A percentile compares a stretch with the other conserved stretches of the same genome.
Evolutionary conservation across 2,797 vertebrate genomes (phyloP).

Genomic region (Sternarchorhynchus goeldii): DNA sequence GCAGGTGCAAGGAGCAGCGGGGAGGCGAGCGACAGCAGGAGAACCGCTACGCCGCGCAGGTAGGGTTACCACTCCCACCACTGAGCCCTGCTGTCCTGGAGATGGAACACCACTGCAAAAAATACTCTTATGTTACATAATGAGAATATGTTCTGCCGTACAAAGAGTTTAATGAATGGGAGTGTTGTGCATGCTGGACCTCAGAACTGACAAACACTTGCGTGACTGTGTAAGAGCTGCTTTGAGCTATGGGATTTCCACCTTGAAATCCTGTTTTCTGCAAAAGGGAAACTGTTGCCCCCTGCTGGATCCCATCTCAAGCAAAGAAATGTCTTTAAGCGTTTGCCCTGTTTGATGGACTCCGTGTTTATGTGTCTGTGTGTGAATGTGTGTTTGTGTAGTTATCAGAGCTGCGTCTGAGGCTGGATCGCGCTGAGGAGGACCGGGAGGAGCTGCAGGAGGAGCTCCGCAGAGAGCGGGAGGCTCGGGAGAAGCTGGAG

Average conservation of each 20-base stretch:
- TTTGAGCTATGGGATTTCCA: no score
- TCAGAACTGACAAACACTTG: no score
- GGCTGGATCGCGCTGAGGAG: slow-evolving; percentile 83
- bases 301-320: slow-evolving; percentile 11
- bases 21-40: slow-evolving; percentile 79
- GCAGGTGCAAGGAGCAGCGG: slow-evolving; percentile 71
- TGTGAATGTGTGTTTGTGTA: slow-evolving; percentile 52
- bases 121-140: slow-evolving; percentile 1
- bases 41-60: slow-evolving; percentile 83
- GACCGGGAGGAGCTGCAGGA: slow-evolving; percentile 87
- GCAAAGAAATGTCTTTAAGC: neutral
- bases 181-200: no score
- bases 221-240: no score
- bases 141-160: neutral
- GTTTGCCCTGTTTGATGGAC: neutral
- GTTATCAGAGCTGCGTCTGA: slow-evolving; percentile 82
- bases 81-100: neutral
- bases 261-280: no score
- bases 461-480: slow-evolving; percentile 81
- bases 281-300: neutral
- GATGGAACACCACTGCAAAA: neutral
- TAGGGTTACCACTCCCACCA: slow-evolving; percentile 58
- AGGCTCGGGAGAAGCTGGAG: slow-evolving; percentile 83
- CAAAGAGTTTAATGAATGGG: no score
- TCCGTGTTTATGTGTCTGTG: neutral